Evolutionary conservation across 2,888 invertebrate species (phyloP), one percentile per base, ranked within the genome.

Genomic region (Dromius quadrimaculatus): DNA sequence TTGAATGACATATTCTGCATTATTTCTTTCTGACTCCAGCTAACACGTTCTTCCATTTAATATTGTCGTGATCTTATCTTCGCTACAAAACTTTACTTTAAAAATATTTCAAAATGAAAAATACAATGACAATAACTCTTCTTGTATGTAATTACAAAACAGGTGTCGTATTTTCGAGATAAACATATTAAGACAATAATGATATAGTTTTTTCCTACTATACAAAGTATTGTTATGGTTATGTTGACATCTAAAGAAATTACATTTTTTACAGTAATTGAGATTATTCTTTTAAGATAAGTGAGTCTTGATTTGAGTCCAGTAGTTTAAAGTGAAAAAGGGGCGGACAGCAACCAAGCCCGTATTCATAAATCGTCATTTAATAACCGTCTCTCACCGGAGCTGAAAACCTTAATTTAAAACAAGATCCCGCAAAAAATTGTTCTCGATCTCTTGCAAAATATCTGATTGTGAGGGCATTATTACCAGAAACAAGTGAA

Each of bases 401-500:
- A 15, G 28, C 50, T 54, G 11, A 54, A 47, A 47, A 47, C 47
- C 47, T 47, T 47, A 20, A 47, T 47, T 47, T 47, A 47, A 45
- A 45, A 45, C 45, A 9, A 47, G 47, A 4, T 23, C 47, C 47
- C 23, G 23, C 23, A 47, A 47, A 47, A 38, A 47, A 47, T 32
- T 34, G 32, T 17, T 1, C 17, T 9, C 34, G 43, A 43, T 63
- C 19, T 64, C 32, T 64, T 64, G 47, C 47, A 65, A 65, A 65
- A 65, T 19, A 36, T 34, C 64, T 38, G n/a, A n/a, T 36, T 3
- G 28, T 54, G 17, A 61, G 61, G 38, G 15, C 28, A 61, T 41
- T 32, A 59, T 64, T 50, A 36, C 50, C 47, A 32, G 50, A 36
- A 28, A 65, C 34, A 65, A 65, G 65, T 65, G 65, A 65, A 65